Base-by-base conservation (phyloP, 2,888 invertebrate species). In the Melanostoma mellinum region DNA sequence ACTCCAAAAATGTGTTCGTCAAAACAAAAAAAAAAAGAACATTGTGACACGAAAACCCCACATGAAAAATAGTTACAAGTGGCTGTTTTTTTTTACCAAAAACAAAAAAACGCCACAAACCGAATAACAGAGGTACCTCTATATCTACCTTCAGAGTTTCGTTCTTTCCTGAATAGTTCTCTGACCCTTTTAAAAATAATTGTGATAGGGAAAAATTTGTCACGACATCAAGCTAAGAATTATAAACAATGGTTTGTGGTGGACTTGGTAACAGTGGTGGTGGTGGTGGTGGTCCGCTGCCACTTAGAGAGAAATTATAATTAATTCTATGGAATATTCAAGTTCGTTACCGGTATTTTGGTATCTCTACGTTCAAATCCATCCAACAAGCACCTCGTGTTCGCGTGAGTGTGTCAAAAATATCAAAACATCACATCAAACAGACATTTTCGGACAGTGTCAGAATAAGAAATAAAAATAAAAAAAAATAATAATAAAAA, bases 371-470 rank as follows among this genome's bases (percentile, higher is more conserved):
- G 67, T 74, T 74, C 65, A 58, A 44, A 76, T 81, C 56, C 74
- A 69, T 73, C 78, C 73, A 74, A 73, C 82, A 71, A 77, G 82
- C 78, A 78, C 82, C 78, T 84, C 82, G 82, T 73, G 82, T 69
- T 84, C 88, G 90, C 90, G 90, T 88, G 89, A 89, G 90, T 90
- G 20, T 20, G 90, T 90, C 90, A 90, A 89, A 89, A 89, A 90
- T 90, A 90, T 90, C 90, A 90, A 90, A 90, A 90, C 89, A 90
- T 90, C 89, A 90, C 90, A 90, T 90, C 90, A 90, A 90, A 90
- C 89, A 90, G 82, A 84, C 78, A 84, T 84, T 84, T 84, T 78
- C 60, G 74, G 82, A 84, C 82, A 65, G 68, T 84, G 78, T 78
- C 82, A 69, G 82, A 78, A 78, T 52, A 48, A 9, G 60, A 69